A percentile compares a stretch with the other conserved stretches of the same genome.
Conservation (phyloP, 2,888 invertebrate genomes). For the Empis stercorea region DNA sequence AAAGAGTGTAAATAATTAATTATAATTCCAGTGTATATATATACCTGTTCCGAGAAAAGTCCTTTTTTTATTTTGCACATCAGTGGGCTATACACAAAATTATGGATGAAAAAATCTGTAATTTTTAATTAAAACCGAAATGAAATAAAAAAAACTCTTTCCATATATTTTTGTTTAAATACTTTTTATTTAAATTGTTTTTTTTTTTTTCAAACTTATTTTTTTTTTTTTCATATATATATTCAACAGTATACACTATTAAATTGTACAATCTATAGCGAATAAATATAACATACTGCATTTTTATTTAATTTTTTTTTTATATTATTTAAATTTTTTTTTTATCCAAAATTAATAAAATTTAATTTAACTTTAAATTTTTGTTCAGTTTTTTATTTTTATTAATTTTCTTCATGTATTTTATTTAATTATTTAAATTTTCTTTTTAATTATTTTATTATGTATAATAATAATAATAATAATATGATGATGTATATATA, state of each 20-base stretch:
- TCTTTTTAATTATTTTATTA: neutral
- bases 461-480: neutral
- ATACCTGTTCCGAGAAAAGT: too few relatives aligned
- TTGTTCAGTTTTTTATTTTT: too few relatives aligned
- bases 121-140: too few relatives aligned
- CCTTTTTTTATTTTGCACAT: too few relatives aligned
- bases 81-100: too few relatives aligned
- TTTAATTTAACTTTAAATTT: neutral
- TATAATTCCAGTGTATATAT: too few relatives aligned
- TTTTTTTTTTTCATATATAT: neutral
- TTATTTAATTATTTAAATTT: neutral
- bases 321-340: neutral
- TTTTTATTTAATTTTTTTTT: too few relatives aligned
- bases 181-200: neutral
- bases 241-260: constrained; percentile 1
- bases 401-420: neutral
- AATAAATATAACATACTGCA: neutral
- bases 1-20: too few relatives aligned
- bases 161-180: neutral
- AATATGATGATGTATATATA: neutral
- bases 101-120: too few relatives aligned
- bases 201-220: neutral
- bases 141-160: too few relatives aligned
- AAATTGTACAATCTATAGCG: constrained; percentile 2
- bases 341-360: neutral